phyloP scores from a whole-genome alignment of 2,113 vertebrate species.

The Pithys albifrons region DNA sequence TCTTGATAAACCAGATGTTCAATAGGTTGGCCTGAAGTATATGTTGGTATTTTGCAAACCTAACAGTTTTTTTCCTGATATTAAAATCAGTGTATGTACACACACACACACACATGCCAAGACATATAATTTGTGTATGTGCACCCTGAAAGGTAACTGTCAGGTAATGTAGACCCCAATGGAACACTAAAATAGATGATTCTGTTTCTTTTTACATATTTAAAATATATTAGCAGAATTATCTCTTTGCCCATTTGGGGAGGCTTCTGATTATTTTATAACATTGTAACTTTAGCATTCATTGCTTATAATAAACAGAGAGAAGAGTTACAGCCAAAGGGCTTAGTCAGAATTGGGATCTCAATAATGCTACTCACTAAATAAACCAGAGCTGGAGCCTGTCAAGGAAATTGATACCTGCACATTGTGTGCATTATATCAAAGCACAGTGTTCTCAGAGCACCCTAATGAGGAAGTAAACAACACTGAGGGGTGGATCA shows the following conservation, averaged over 20 bases:
- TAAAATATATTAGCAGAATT: not conserved
- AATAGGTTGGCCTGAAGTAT: not conserved
- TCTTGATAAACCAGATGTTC: slow-evolving; percentile 19
- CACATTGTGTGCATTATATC: not conserved
- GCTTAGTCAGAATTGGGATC: not conserved
- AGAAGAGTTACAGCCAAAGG: not conserved
- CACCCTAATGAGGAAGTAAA: not conserved
- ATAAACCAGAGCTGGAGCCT: not conserved
- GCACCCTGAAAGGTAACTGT: not conserved
- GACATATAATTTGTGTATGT: not conserved
- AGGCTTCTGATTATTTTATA: not conserved
- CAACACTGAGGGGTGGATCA: not conserved
- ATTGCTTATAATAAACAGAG: not conserved
- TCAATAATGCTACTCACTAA: not conserved
- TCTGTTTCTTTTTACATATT: not conserved
- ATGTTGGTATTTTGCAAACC: not conserved
- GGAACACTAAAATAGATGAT: not conserved
- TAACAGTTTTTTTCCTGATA: not conserved
- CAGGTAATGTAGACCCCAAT: not conserved
- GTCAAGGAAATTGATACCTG: not conserved
- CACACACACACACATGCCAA: not conserved
- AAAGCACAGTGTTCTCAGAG: fast-evolving
- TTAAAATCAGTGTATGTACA: not conserved
- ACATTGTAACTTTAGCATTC: not conserved
- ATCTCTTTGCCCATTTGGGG: not conserved